Evolutionary conservation across 1,140 invertebrate genomes (phyloP), one percentile per base, ranked within the genome.

Genomic region (Drosophila santomea): DNA sequence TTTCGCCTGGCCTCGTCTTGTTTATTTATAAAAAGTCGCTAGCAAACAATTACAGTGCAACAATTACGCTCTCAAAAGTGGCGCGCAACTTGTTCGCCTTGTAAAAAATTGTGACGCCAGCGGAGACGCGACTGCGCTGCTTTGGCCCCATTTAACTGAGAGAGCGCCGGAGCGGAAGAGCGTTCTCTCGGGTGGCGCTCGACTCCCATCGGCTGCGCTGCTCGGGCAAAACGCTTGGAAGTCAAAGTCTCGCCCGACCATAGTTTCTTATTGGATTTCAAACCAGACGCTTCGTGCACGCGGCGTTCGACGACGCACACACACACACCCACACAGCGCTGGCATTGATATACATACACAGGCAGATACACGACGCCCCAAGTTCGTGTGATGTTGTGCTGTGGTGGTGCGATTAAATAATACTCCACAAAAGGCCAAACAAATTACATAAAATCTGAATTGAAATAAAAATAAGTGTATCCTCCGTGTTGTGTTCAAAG

Each of bases 361-460:
- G 39, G 72, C 38, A 10, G 8, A 32, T 32, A 39, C 43, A 20
- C 17, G 43, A 45, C 43, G 17, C 43, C 43, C n/a, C 43, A 23
- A 45, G 43, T 23, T 45, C 43, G 43, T 45, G 43, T 32, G 25
- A 12, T 47, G 44, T 71, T 20, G 55, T 57, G 57, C 62, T 67
- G 52, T 61, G 51, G 50, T 62, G 57, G 62, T 79, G 80, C 75
- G 83, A 86, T 88, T 88, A 89, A 89, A 88, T 88, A 88, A 88
- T 88, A 88, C 83, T 89, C 84, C 83, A 58, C 79, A 79, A 88
- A 85, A 86, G 74, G 83, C 82, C 82, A 85, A 85, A 88, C 71
- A 86, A 64, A 71, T 74, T 72, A 74, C 71, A 83, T 74, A 74
- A 60, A 68, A 74, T 48, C 23, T 23, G 14, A 66, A 59, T 44